phyloP scores from a whole-genome alignment of 2,797 vertebrate species.

The Hippoglossus hippoglossus region DNA sequence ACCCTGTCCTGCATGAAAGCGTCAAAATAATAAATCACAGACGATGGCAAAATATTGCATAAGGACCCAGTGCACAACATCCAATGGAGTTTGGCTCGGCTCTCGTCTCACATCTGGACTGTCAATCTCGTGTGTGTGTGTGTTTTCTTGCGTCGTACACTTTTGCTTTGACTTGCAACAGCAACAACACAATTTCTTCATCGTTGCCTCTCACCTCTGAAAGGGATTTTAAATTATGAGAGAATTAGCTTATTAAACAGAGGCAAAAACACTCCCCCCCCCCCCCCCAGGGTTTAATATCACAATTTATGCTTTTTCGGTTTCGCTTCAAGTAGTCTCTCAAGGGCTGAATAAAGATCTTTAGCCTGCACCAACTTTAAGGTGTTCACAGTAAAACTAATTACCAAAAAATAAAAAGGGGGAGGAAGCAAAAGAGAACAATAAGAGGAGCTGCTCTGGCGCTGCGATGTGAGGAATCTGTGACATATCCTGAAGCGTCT shows the following conservation, averaged over 20 bases:
- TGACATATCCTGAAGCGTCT: slow-evolving; percentile 56
- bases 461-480: slow-evolving; percentile 52
- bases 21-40: slow-evolving; percentile 70
- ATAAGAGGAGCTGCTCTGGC: slow-evolving; percentile 26
- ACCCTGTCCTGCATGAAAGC: slow-evolving; percentile 62
- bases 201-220: slow-evolving; percentile 24
- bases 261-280: slow-evolving; percentile 18
- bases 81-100: slow-evolving; percentile 49
- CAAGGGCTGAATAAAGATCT: slow-evolving; percentile 29
- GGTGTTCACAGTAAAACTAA: slow-evolving; percentile 54
- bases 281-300: slow-evolving; percentile 20
- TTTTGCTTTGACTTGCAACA: slow-evolving; percentile 36
- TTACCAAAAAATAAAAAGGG: slow-evolving; percentile 42
- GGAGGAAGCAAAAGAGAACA: slow-evolving; percentile 29
- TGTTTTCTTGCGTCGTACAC: slow-evolving; percentile 21
- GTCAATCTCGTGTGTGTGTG: slow-evolving; percentile 30
- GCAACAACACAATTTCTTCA: slow-evolving; percentile 23
- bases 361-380: slow-evolving; percentile 33
- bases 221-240: slow-evolving; percentile 47
- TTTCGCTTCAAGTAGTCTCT: slow-evolving; percentile 53
- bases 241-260: slow-evolving; percentile 33
- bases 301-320: slow-evolving; percentile 19
- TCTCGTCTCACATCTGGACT: slow-evolving; percentile 31
- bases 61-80: slow-evolving; percentile 32
- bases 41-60: slow-evolving; percentile 38